phyloP scores from a whole-genome alignment of 2,113 vertebrate genomes.

The Lota lota region DNA sequence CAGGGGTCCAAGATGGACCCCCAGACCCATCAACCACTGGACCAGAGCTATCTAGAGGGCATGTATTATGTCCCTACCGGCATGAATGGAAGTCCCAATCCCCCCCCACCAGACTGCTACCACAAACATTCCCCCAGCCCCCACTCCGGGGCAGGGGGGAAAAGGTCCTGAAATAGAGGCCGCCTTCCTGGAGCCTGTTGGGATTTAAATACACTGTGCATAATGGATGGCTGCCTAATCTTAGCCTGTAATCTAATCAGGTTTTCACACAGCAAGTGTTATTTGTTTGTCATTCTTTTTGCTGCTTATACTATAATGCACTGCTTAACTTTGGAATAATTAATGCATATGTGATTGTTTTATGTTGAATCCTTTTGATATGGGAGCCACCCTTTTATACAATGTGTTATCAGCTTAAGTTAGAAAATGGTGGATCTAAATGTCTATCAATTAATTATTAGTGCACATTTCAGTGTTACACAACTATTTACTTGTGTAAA shows the following conservation, averaged over 20 bases:
- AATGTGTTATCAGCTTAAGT: constrained; percentile 18
- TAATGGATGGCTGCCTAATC: constrained; percentile 53
- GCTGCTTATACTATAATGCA: constrained; percentile 41
- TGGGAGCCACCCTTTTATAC: constrained; percentile 25
- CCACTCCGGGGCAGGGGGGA: constrained; percentile 74
- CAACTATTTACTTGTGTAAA: constrained; percentile 31
- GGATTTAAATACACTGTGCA: constrained; percentile 67
- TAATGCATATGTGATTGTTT: no score
- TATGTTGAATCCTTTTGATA: no score
- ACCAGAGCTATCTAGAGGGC: constrained; percentile 83
- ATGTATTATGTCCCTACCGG: constrained; percentile 89
- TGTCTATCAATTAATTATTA: constrained; percentile 26
- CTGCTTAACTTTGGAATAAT: constrained; percentile 25
- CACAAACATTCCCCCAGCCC: constrained; percentile 70
- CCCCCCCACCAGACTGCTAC: constrained; percentile 72
- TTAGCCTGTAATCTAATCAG: constrained; percentile 64
- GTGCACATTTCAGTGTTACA: constrained; percentile 16
- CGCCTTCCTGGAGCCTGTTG: constrained; percentile 65
- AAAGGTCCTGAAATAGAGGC: constrained; percentile 74
- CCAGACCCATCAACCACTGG: constrained; percentile 72
- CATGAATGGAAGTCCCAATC: constrained; percentile 81
- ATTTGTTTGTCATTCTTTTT: constrained; percentile 51
- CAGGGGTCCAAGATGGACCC: constrained; percentile 68
- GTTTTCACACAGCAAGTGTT: constrained; percentile 57
- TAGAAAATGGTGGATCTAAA: constrained; percentile 12